phyloP scores from a whole-genome alignment of 2,888 invertebrate genomes.

The Drosophila mimica region DNA sequence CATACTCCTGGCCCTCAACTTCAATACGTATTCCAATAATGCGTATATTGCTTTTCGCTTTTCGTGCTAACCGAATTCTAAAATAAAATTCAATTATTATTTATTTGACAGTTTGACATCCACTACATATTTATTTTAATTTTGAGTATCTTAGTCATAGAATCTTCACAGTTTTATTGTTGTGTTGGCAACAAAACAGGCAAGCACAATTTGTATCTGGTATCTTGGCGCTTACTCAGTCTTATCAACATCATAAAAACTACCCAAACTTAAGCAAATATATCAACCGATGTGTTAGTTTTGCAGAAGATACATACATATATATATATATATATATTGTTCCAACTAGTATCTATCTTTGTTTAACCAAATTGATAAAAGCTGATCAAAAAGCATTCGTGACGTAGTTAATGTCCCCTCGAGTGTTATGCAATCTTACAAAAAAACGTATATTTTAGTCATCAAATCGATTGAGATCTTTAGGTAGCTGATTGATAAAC shows the following conservation, averaged over 20 bases:
- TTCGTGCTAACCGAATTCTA: constrained; percentile 24
- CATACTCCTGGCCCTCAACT: constrained; percentile 39
- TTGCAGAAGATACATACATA: not conserved
- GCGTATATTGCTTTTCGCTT: constrained; percentile 7
- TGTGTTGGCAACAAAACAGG: not conserved
- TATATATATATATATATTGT: not conserved
- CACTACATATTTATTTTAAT: not conserved
- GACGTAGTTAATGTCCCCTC: constrained; percentile 24
- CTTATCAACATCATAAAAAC: not conserved
- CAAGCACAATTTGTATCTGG: not conserved
- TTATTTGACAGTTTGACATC: not conserved
- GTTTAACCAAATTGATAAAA: not conserved
- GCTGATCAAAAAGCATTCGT: constrained; percentile 9
- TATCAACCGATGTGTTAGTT: not conserved
- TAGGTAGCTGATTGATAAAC: constrained; percentile 6
- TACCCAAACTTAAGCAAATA: constrained; percentile 1
- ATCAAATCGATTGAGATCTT: constrained; percentile 8
- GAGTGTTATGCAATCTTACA: constrained; percentile 23
- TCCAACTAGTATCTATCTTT: not conserved
- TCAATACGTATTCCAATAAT: constrained; percentile 68
- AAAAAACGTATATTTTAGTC: constrained; percentile 10
- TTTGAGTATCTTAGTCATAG: not conserved
- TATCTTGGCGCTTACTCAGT: not conserved
- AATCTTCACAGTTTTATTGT: not conserved
- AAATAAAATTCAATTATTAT: constrained; percentile 3